Percentiles rank a stretch among this genome's conserved stretches.
phyloP scores from a whole-genome alignment of 2,797 vertebrate species.

The Eulemur albifrons region DNA sequence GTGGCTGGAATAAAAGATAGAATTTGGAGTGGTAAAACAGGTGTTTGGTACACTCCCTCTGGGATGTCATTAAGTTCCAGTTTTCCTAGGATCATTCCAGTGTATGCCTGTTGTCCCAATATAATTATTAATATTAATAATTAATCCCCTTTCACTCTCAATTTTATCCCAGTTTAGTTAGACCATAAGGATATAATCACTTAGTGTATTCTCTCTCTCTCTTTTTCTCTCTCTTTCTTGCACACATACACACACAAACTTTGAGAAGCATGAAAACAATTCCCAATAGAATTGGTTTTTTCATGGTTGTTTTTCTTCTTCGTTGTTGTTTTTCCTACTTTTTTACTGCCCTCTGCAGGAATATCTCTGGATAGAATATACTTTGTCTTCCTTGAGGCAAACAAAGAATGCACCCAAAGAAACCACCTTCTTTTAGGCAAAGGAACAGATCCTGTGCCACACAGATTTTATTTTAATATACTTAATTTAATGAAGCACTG shows the following conservation, averaged over 20 bases:
- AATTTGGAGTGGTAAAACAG: neutral
- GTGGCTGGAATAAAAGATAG: neutral
- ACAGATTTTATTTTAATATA: slow-evolving; percentile 73
- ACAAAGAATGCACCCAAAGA: neutral
- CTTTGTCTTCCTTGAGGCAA: neutral
- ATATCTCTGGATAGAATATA: neutral
- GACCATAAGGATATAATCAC: neutral
- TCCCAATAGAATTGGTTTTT: neutral
- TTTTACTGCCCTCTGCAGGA: neutral
- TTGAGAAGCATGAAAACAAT: neutral
- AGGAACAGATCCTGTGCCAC: neutral
- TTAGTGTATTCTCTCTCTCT: fast-evolving
- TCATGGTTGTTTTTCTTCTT: neutral
- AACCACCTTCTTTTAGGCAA: neutral
- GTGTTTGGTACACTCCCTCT: neutral
- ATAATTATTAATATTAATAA: neutral
- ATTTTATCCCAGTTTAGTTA: neutral
- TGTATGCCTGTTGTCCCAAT: neutral
- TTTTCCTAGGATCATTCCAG: neutral
- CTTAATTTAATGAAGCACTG: slow-evolving; percentile 74
- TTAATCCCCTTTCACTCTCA: neutral
- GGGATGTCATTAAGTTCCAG: neutral
- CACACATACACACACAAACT: neutral
- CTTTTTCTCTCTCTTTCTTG: neutral
- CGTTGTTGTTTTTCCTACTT: neutral